These are phyloP conservation scores for Oreamnos americanus DNA, from an alignment of 2,113 vertebrate species.

Conservation along the genomic window DNA sequence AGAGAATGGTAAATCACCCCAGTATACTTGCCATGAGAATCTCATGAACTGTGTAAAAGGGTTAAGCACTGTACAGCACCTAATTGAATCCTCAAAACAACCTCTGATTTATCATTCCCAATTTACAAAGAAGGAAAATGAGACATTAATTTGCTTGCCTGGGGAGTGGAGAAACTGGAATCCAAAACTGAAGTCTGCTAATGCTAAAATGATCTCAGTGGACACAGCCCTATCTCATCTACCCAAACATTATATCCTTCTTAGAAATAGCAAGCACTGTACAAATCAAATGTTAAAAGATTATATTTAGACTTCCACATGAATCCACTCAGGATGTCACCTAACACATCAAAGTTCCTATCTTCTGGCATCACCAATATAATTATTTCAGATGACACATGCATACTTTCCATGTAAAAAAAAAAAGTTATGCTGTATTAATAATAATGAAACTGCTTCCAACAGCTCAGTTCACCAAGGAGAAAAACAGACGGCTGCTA, in stretches of 20 bases:
- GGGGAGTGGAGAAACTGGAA: neutral
- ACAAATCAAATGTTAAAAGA: neutral
- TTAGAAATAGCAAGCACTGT: neutral
- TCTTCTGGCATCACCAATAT: neutral
- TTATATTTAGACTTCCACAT: neutral
- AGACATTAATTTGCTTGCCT: neutral
- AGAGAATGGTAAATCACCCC: neutral
- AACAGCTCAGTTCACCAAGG: neutral
- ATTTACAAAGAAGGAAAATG: neutral
- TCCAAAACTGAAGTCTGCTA: neutral
- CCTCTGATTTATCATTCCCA: neutral
- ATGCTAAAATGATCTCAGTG: neutral
- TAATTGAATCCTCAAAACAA: neutral
- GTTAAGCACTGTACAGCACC: neutral
- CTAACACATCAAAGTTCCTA: neutral
- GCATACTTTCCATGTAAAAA: neutral
- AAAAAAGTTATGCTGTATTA: neutral
- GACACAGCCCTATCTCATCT: neutral
- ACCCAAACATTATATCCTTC: neutral
- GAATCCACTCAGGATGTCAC: neutral
- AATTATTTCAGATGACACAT: neutral
- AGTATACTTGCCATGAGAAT: neutral
- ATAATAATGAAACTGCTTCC: neutral
- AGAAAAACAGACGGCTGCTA: constrained; percentile 28
- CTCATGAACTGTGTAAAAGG: neutral